Evolutionary conservation across 2,797 vertebrate species (phyloP), one percentile per base, ranked within the genome.

Genomic region (Paratrypauchen microcephalus): DNA sequence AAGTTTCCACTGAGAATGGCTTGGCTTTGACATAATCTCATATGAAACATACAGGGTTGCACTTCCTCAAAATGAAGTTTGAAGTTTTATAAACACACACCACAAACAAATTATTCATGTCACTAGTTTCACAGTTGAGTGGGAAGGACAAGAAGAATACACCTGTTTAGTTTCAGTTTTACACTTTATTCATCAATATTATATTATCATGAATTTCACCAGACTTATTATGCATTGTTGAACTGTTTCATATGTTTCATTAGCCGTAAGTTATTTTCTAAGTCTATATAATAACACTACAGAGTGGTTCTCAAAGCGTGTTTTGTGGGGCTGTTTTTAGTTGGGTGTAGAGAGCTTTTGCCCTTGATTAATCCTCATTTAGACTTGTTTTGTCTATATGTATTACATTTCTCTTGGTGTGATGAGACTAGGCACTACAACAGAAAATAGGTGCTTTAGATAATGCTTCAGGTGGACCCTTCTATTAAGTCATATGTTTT

Each of bases 91-190:
- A 83, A 84, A 88, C 79, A 82, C 8, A 59, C 11, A 11, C 67
- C 73, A 54, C 83, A 90, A 89, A 91, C 32, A 80, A 71, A 39
- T 56, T 80, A 83, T 85, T 88, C 82, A 84, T 89, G 75, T 84
- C 78, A 45, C 41, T 45, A 67, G 52, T 60, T 58, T 71, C 57
- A 0, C 63, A 57, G 57, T 71, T 68, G 78, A 65, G 63, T 74
- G 73, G 80, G 70, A 73, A 65, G 77, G 66, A 65, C 72, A 68
- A 78, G 70, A 66, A 26, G 63, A 26, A 57, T n/a, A 57, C 68
- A 68, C 36, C 19, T 71, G 72, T 82, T 75, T n/a, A 0, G 56
- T 75, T 83, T 72, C 13, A n/a, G 78, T 65, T 75, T 64, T 72
- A 26, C 57, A 59, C 28, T 26, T 23, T 59, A 30, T 30, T 59